phyloP scores from a whole-genome alignment of 2,113 vertebrate genomes.

The Ochotona curzoniae region DNA sequence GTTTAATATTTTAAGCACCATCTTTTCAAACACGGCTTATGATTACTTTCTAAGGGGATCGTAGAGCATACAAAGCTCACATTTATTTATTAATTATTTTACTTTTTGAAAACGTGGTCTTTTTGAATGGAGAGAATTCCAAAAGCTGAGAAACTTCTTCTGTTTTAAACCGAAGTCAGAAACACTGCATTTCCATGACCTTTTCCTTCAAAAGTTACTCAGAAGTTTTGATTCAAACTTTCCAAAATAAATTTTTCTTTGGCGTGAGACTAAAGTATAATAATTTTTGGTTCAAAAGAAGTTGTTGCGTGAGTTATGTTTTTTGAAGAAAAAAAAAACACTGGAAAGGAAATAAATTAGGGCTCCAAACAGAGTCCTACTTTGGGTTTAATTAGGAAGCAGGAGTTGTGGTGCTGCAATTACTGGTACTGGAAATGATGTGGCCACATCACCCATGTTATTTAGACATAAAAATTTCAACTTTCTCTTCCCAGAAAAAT shows the following conservation, averaged over 20 bases:
- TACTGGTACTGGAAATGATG: conserved; percentile 42
- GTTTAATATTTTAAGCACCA: conserved; percentile 29
- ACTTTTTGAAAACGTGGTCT: conserved; percentile 2
- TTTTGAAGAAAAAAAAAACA: neutral
- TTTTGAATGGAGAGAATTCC: conserved; percentile 68
- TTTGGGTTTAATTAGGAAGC: conserved; percentile 64
- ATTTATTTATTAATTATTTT: neutral
- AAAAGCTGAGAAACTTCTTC: conserved; percentile 54
- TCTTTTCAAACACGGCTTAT: conserved; percentile 10
- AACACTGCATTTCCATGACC: conserved; percentile 71
- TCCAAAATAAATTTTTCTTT: conserved; percentile 79
- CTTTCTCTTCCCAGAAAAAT: conserved; percentile 55
- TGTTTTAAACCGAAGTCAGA: conserved; percentile 51
- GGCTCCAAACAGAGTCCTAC: conserved; percentile 36
- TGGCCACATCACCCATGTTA: neutral
- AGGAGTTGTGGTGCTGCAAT: neutral
- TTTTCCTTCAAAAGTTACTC: conserved; percentile 73
- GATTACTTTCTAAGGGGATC: conserved; percentile 34
- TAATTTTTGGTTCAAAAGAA: conserved; percentile 73
- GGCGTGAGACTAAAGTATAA: conserved; percentile 69
- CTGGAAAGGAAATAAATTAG: conserved; percentile 70
- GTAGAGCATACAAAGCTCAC: conserved; percentile 37
- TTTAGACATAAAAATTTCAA: conserved; percentile 23
- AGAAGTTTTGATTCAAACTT: conserved; percentile 79
- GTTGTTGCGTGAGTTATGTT: conserved; percentile 1